Evolutionary conservation across 2,113 vertebrate species (phyloP).

Genomic region (Scalopus aquaticus): DNA sequence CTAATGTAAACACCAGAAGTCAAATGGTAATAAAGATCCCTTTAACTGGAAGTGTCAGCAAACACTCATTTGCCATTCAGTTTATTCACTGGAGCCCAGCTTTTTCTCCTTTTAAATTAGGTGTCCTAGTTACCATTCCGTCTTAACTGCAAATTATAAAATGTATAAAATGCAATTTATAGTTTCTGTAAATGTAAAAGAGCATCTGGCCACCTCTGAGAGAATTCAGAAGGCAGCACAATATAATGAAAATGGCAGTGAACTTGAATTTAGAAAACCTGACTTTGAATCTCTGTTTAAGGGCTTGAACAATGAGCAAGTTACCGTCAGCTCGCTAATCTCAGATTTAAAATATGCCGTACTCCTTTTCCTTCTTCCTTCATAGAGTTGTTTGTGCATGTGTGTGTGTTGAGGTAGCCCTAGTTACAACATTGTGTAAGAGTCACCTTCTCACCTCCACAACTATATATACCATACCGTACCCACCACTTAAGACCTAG

Average conservation of each 20-base stretch:
- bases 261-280: background rate
- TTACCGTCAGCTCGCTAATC: background rate
- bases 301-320: background rate
- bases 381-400: background rate
- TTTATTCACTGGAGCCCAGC: background rate
- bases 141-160: constrained; percentile 59
- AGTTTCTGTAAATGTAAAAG: constrained; percentile 57
- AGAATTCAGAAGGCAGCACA: background rate
- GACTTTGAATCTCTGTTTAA: background rate
- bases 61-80: background rate
- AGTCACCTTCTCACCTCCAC: background rate
- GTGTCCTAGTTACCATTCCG: constrained; percentile 43
- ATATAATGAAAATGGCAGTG: background rate
- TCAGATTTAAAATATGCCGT: background rate
- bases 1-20: constrained; percentile 70
- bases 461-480: background rate
- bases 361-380: background rate
- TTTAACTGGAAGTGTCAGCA: constrained; percentile 32
- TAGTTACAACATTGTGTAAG: background rate
- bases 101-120: constrained; percentile 58
- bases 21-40: constrained; percentile 57
- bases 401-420: background rate
- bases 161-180: constrained; percentile 62
- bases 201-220: constrained; percentile 50
- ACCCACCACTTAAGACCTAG: background rate